These are phyloP conservation scores for Andrena camellia DNA, from an alignment of 2,888 invertebrate species.

Conservation along the genomic window DNA sequence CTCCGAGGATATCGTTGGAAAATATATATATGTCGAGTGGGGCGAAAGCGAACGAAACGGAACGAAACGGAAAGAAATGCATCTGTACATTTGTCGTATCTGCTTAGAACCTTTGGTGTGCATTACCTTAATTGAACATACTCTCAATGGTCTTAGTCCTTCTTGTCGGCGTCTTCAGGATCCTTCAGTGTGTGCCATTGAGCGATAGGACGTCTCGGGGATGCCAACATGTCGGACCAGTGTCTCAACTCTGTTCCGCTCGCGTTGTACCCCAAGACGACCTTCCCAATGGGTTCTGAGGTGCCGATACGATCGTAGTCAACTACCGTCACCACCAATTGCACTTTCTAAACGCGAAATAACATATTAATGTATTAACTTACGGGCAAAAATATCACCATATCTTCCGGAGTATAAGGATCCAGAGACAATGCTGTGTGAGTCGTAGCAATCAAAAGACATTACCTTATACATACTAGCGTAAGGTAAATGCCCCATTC, in stretches of 20 bases:
- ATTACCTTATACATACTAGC: no score
- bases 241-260: slow-evolving; percentile 99
- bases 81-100: slow-evolving; percentile 65
- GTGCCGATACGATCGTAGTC: slow-evolving; percentile 99
- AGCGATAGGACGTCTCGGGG: slow-evolving; percentile 99
- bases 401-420: slow-evolving; percentile 28
- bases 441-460: neutral
- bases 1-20: slow-evolving; percentile 52
- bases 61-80: slow-evolving; percentile 37
- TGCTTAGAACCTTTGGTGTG: slow-evolving; percentile 61
- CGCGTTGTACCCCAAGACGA: slow-evolving; percentile 98
- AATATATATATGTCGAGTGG: slow-evolving; percentile 49
- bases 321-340: slow-evolving; percentile 99
- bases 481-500: no score
- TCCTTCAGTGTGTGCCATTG: slow-evolving; percentile 99
- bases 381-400: slow-evolving; percentile 8
- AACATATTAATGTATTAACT: slow-evolving; percentile 35
- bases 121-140: slow-evolving; percentile 70
- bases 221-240: slow-evolving; percentile 99
- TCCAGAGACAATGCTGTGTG: neutral
- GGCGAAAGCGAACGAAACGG: slow-evolving; percentile 48
- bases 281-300: slow-evolving; percentile 99
- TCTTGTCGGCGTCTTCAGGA: slow-evolving; percentile 97
- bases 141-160: slow-evolving; percentile 87
- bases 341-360: slow-evolving; percentile 94